Base-by-base conservation (phyloP, 64 coral and sea anemone species). In the Dendrophyllia cribrosa region DNA sequence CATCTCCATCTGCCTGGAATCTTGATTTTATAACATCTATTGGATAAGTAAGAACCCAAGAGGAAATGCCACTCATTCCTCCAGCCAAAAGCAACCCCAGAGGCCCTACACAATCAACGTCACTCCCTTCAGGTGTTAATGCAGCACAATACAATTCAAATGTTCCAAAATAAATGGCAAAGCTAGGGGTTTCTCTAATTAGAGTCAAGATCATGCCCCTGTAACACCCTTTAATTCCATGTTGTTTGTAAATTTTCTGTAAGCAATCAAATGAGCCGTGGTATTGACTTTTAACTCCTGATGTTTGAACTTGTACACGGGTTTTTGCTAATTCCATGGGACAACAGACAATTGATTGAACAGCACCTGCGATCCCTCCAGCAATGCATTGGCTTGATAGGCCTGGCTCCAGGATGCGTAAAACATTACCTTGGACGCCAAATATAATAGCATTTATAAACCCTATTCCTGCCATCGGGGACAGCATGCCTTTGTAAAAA, bases 371-470 rank as follows among this genome's bases (percentile, higher is more conserved):
- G 21, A 93, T 17, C 52, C 85, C 91, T 3, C 97, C 97, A 19
- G 97, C 88, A 23, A 96, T 68, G 70, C 82, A 90, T 76, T 96
- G 89, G 46, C 81, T 85, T 16, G 78, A 91, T 13, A 78, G 46
- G 21, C 81, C 91, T 61, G 67, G 87, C 16, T 85, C 75, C 17
- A 94, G 79, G 22, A 99, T 64, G 55, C 91, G 71, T 65, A 77
- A 65, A 9, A 90, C 66, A 4, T 99, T 93, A 49, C 94, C 94
- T 82, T 99, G 94, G 59, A 99, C 88, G 50, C 97, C 94, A 94
- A 99, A 99, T 43, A 99, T 88, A 26, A 93, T 93, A 66, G 94
- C 97, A 86, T 99, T 99, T 52, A 99, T 93, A 66, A 99, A 79
- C 3, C 94, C 97, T 67, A 96, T 83, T 14, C 87, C 94, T 58